Conservation (phyloP, 2,888 invertebrate genomes). For the Patella depressa region DNA sequence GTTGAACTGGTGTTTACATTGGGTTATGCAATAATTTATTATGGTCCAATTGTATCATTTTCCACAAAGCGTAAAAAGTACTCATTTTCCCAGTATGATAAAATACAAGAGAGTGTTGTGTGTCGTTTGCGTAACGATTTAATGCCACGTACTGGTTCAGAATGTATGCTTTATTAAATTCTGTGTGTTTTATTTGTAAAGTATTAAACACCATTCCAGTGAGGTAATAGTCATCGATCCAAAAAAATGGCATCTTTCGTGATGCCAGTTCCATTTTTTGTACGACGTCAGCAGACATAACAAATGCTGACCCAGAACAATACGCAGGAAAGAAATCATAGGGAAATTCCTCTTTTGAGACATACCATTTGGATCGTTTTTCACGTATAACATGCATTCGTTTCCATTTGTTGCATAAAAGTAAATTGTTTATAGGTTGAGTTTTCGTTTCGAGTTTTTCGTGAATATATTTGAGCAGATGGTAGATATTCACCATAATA, state of each 20-base stretch:
- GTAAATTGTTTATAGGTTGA: conserved; percentile 42
- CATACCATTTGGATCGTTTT: conserved; percentile 71
- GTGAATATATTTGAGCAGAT: conserved; percentile 48
- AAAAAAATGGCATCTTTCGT: conserved; percentile 81
- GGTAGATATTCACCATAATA: conserved; percentile 73
- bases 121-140: conserved; percentile 56
- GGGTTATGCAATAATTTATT: too few species aligned
- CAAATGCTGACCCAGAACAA: conserved; percentile 72
- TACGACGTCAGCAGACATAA: conserved; percentile 79
- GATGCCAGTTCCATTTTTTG: conserved; percentile 76
- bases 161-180: conserved; percentile 62
- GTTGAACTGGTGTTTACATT: too few species aligned
- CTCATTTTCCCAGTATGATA: conserved; percentile 65
- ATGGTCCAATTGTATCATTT: conserved; percentile 31
- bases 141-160: conserved; percentile 57
- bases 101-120: conserved; percentile 53
- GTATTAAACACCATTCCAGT: conserved; percentile 81
- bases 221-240: conserved; percentile 92
- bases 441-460: conserved; percentile 35
- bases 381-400: conserved; percentile 70
- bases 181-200: conserved; percentile 55
- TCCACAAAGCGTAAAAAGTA: conserved; percentile 61
- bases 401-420: conserved; percentile 70
- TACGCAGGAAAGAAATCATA: conserved; percentile 71
- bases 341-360: conserved; percentile 69